Evolutionary conservation across 2,113 vertebrate genomes (phyloP).

Genomic region (Rhineura floridana): DNA sequence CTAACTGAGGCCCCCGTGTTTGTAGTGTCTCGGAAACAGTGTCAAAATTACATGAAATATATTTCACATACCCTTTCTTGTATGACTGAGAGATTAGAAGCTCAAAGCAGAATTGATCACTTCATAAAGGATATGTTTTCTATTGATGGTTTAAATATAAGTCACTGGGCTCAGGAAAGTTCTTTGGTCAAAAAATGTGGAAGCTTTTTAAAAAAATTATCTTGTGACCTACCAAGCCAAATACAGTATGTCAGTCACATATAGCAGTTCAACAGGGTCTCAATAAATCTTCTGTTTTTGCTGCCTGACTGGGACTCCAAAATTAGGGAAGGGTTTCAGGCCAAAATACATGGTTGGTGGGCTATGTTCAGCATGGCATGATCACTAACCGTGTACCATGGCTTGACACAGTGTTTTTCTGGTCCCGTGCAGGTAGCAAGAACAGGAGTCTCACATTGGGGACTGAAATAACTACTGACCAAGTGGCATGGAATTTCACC

Average conservation of each 20-base stretch:
- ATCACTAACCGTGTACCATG: background rate
- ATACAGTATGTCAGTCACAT: background rate
- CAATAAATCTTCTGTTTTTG: background rate
- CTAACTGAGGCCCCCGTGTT: background rate
- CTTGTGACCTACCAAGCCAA: background rate
- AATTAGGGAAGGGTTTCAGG: background rate
- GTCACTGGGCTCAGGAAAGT: background rate
- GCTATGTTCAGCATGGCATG: background rate
- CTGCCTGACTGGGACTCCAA: background rate
- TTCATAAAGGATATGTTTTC: background rate
- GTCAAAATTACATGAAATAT: background rate
- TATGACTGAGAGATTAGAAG: background rate
- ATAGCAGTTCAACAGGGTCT: background rate
- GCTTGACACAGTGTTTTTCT: too few species aligned
- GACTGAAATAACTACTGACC: background rate
- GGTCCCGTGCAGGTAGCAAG: background rate
- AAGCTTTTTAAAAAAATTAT: too few species aligned
- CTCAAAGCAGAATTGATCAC: background rate
- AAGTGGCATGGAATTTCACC: background rate
- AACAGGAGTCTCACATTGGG: background rate
- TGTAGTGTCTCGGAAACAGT: background rate
- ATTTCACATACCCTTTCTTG: background rate
- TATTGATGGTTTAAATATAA: too few species aligned
- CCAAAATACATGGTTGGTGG: background rate
- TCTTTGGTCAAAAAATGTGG: too few species aligned